Evolutionary conservation across 2,888 invertebrate species (phyloP), one percentile per base, ranked within the genome.

Genomic region (Resseliella maxima): DNA sequence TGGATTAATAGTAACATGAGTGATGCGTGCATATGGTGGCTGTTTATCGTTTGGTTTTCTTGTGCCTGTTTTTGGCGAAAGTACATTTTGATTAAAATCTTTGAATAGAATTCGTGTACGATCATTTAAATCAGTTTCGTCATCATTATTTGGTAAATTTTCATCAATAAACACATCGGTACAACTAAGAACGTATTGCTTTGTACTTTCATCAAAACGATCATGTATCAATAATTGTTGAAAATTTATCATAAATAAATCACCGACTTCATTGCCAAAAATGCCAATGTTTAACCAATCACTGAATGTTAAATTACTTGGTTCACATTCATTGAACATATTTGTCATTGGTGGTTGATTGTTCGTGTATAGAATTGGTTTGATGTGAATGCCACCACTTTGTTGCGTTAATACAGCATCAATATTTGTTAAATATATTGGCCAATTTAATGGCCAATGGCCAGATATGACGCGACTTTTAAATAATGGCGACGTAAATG

Each of bases 391-490:
- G 12, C 54, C 54, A 54, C 85, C 85, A 31, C 27, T 45, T 31
- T 27, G 24, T 1, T 12, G 27, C 2, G 46, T 31, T 15, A 85
- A 18, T 31, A 88, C 36, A 86, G 90, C 89, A 85, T 89, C 88
- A 86, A 88, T 88, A 10, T 88, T 88, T 27, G 88, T 35, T 0
- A 88, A 86, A 3, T 89, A 46, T 5, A 89, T 88, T 59, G 90
- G 89, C 90, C 90, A 91, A 46, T 90, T 41, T 0, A 90, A 86
- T 18, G 90, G 89, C 91, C 91, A 91, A 36, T 88, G 88, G 0
- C 89, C 38, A 18, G 88, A 86, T 27, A 88, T 87, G 85, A 89
- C 64, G 38, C 89, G 86, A 86, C 89, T 89, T 86, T 87, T 88
- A n/a, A 24, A 59, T 41, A 31, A 46, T 5, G 85, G n/a, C 0